phyloP scores from a whole-genome alignment of 2,888 invertebrate species.

The Drosophila anomalata region DNA sequence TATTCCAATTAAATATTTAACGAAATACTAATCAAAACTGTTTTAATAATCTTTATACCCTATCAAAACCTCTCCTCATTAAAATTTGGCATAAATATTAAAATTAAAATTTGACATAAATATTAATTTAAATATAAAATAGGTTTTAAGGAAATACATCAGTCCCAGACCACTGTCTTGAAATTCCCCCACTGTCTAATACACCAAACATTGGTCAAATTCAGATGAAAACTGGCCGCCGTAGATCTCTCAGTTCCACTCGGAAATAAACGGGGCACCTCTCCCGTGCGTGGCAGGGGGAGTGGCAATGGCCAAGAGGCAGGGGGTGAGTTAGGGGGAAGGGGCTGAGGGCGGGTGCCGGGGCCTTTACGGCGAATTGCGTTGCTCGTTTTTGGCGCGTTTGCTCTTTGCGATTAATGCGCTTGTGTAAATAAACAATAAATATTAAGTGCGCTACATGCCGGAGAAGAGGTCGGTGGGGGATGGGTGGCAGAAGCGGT shows the following conservation, averaged over 20 bases:
- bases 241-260: slow-evolving; percentile 17
- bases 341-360: slow-evolving; percentile 9
- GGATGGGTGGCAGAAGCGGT: neutral
- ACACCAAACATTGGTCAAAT: slow-evolving; percentile 10
- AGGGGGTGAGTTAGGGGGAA: neutral
- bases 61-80: too few relatives aligned
- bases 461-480: slow-evolving; percentile 35
- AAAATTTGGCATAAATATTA: too few relatives aligned
- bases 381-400: slow-evolving; percentile 73
- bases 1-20: too few relatives aligned
- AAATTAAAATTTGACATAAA: too few relatives aligned
- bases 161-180: slow-evolving; percentile 25
- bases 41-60: too few relatives aligned
- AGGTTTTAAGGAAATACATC: neutral
- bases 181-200: slow-evolving; percentile 22
- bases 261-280: slow-evolving; percentile 9
- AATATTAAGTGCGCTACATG: slow-evolving; percentile 75
- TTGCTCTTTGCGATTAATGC: slow-evolving; percentile 76
- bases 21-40: too few relatives aligned
- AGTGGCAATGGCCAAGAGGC: neutral
- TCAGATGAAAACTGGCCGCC: slow-evolving; percentile 20
- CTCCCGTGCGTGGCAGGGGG: neutral
- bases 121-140: neutral
- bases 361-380: slow-evolving; percentile 61
- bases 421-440: slow-evolving; percentile 79